phyloP scores from a whole-genome alignment of 1,140 invertebrate genomes.

The Leptoteleia sp. region DNA sequence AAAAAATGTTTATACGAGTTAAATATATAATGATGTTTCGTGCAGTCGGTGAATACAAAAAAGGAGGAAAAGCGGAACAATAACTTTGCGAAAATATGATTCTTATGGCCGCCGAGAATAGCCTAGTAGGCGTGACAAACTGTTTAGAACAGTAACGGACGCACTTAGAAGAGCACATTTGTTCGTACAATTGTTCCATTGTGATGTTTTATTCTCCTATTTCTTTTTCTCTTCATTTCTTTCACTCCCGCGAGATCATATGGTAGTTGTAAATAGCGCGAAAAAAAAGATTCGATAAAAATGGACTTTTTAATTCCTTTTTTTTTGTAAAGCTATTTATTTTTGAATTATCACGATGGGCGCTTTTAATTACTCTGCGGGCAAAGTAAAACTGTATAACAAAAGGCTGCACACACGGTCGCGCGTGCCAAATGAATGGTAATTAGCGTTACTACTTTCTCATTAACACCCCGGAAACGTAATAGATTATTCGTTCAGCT shows the following conservation, averaged over 20 bases:
- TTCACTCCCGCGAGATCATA: neutral
- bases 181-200: conserved; percentile 29
- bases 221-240: conserved; percentile 3
- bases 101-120: conserved; percentile 19
- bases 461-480: conserved; percentile 56
- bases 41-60: conserved; percentile 25
- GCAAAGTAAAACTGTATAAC: conserved; percentile 36
- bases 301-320: conserved; percentile 1
- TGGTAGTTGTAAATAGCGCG: conserved; percentile 6
- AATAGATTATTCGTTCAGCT: conserved; percentile 55
- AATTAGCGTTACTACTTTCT: conserved; percentile 65
- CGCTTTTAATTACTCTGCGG: conserved; percentile 50
- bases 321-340: conserved; percentile 9
- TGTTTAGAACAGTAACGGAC: conserved; percentile 54
- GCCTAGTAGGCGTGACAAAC: conserved; percentile 52
- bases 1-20: conserved; percentile 22
- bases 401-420: conserved; percentile 34
- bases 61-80: conserved; percentile 20
- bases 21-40: conserved; percentile 46
- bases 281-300: conserved; percentile 29
- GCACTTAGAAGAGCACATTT: conserved; percentile 39
- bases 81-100: conserved; percentile 49
- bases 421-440: conserved; percentile 45
- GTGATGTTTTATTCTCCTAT: conserved; percentile 15
- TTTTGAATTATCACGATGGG: conserved; percentile 49